Percentiles rank a stretch among this genome's conserved stretches.
phyloP scores from a whole-genome alignment of 2,113 vertebrate genomes.

The Romanogobio albipinnatus region DNA sequence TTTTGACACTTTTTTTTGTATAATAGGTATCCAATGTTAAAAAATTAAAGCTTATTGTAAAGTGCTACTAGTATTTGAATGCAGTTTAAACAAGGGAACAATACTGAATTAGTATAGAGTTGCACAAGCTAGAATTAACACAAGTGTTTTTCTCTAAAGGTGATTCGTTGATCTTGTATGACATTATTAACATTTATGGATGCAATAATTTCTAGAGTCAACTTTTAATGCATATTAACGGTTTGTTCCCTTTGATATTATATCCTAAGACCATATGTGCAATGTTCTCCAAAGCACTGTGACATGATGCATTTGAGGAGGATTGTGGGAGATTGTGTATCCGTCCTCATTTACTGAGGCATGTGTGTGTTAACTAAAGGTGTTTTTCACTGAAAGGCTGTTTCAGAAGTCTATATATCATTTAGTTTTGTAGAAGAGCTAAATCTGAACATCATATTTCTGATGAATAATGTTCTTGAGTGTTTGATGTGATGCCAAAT shows the following conservation, averaged over 20 bases:
- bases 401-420: no score
- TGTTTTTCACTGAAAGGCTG: background rate
- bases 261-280: background rate
- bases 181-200: slow-evolving; percentile 11
- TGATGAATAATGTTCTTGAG: background rate
- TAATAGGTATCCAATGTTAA: no score
- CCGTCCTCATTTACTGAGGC: background rate
- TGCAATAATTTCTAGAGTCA: background rate
- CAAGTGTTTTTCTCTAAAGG: background rate
- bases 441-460: background rate
- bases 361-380: background rate
- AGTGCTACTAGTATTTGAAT: background rate
- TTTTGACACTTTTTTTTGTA: no score
- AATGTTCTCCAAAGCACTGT: background rate
- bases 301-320: background rate
- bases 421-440: background rate
- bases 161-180: background rate
- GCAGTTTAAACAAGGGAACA: slow-evolving; percentile 13
- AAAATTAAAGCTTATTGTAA: no score
- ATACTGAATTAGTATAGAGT: background rate
- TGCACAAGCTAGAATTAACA: background rate
- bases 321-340: background rate
- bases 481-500: background rate
- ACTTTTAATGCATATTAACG: background rate
- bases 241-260: background rate